phyloP scores from a whole-genome alignment of 2,113 vertebrate species.

The Glaucomys volans region DNA sequence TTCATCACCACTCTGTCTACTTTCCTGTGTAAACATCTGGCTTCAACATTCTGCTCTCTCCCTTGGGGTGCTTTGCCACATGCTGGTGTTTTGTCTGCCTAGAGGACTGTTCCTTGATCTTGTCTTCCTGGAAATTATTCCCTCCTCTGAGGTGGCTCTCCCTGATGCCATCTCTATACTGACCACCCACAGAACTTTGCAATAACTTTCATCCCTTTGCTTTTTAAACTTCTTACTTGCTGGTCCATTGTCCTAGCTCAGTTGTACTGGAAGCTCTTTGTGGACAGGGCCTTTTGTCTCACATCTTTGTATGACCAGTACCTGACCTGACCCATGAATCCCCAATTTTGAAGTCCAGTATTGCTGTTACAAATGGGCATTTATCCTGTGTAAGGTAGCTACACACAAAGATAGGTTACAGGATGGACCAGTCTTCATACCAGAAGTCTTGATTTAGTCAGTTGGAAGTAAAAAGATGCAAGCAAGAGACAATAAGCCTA shows the following conservation, averaged over 20 bases:
- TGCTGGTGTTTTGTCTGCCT: not conserved
- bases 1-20: not conserved
- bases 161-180: not conserved
- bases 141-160: not conserved
- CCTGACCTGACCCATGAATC: not conserved
- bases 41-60: not conserved
- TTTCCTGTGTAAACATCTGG: not conserved
- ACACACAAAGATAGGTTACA: not conserved
- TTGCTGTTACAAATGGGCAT: not conserved
- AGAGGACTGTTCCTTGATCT: not conserved
- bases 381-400: not conserved
- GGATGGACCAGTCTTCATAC: not conserved
- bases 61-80: not conserved
- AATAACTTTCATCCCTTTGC: not conserved
- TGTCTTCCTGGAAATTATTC: not conserved
- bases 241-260: not conserved
- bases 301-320: not conserved
- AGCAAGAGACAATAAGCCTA: not conserved
- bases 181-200: not conserved
- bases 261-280: not conserved
- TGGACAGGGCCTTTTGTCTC: not conserved
- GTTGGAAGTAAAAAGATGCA: not conserved
- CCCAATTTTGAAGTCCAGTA: not conserved
- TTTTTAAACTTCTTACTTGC: not conserved
- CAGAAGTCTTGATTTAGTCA: not conserved